Evolutionary conservation across 2,797 vertebrate genomes (phyloP).

Genomic region (Botia almorhae): DNA sequence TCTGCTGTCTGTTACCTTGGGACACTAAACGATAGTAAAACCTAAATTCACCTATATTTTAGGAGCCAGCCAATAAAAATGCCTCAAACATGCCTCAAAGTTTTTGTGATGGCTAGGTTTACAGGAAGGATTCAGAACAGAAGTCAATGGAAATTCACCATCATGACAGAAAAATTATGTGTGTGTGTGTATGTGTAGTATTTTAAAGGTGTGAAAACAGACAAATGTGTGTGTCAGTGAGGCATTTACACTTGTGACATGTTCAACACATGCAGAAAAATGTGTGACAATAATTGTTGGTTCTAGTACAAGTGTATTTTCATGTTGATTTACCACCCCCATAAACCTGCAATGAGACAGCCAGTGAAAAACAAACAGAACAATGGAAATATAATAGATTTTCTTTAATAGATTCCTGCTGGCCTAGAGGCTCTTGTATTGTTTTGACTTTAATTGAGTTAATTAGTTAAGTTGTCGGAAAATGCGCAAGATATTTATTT

Average conservation of each 20-base stretch:
- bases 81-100: background rate
- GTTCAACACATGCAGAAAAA: background rate
- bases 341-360: background rate
- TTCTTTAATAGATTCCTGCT: slow-evolving; percentile 7
- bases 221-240: too few relatives aligned
- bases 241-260: too few relatives aligned
- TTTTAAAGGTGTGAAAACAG: too few relatives aligned
- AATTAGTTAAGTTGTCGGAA: too few relatives aligned
- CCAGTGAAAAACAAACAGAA: slow-evolving; percentile 5
- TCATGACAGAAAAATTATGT: too few relatives aligned
- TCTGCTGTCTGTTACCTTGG: background rate
- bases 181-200: too few relatives aligned
- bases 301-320: background rate
- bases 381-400: background rate
- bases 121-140: too few relatives aligned
- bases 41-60: background rate
- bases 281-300: too few relatives aligned
- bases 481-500: too few relatives aligned
- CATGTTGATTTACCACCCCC: background rate
- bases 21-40: slow-evolving; percentile 12
- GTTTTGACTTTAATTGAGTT: slow-evolving; percentile 17
- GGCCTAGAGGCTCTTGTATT: slow-evolving; percentile 15
- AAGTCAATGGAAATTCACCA: too few relatives aligned
- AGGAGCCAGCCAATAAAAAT: background rate
- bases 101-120: background rate